A percentile compares a stretch with the other conserved stretches of the same genome.
Conservation (phyloP, 1,140 invertebrate species). For the Listronotus oregonensis region DNA sequence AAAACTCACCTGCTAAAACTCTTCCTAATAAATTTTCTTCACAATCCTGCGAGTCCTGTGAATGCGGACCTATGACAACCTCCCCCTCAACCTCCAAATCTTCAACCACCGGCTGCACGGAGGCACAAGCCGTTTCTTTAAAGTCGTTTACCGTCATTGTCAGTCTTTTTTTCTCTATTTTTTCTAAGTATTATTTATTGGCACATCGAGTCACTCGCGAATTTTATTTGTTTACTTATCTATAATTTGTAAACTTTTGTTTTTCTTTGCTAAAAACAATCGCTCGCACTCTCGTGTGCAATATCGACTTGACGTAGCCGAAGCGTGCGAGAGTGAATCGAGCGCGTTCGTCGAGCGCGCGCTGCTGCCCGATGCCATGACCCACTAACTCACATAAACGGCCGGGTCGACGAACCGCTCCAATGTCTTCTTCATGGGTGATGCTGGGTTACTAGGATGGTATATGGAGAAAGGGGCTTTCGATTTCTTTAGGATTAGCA, state of each 20-base stretch:
- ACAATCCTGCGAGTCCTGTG: conserved; percentile 54
- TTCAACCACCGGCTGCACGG: conserved; percentile 42
- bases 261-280: conserved; percentile 17
- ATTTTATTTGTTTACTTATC: conserved; percentile 10
- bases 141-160: conserved; percentile 55
- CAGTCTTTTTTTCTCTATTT: background rate
- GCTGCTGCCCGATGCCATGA: conserved; percentile 42
- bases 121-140: conserved; percentile 53
- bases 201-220: background rate
- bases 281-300: conserved; percentile 26
- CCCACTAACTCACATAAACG: conserved; percentile 55
- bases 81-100: conserved; percentile 45
- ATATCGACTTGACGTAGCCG: conserved; percentile 11
- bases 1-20: conserved; percentile 61
- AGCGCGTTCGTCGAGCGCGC: conserved; percentile 35
- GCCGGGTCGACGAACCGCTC: conserved; percentile 47
- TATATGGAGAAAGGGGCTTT: conserved; percentile 33
- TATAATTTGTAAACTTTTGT: conserved; percentile 1
- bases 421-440: conserved; percentile 42
- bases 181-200: background rate
- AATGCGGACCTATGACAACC: conserved; percentile 34
- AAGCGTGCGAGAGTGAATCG: conserved; percentile 20
- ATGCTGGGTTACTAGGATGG: conserved; percentile 18
- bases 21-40: conserved; percentile 63
- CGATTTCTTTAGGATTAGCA: conserved; percentile 17